Base-by-base conservation (phyloP, 2,888 invertebrate genomes). In the Sphaerophoria rueppellii region DNA sequence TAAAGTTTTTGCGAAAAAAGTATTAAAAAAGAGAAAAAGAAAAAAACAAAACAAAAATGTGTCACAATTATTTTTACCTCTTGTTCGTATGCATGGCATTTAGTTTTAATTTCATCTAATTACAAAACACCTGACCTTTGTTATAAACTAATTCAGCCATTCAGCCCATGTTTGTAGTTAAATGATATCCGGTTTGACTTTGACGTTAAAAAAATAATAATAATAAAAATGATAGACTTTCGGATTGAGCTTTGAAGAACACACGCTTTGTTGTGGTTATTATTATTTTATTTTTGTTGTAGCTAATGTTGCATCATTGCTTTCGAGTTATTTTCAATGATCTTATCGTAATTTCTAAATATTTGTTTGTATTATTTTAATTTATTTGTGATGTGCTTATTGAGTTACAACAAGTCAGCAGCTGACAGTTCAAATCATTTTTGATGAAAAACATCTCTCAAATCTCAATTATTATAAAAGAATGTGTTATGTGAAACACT, bases 101-200 rank as follows among this genome's bases (percentile, higher is more conserved):
- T 57, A 16, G 52, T 48, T 77, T 69, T 12, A 32, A 16, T 63
- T 57, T 72, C 40, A 55, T 73, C 55, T 69, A 69, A 82, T 67
- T 67, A 32, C 54, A 67, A 69, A 73, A 82, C 72, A 82, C 57
- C 46, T 73, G 72, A 78, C 78, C 69, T 70, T 78, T 82, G 78
- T 55, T 61, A 69, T 67, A 14, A n/a, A 40, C 72, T 55, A 55
- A 80, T 74, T 75, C 70, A 75, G 75, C 54, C 63, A 60, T 37
- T 67, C 52, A 67, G 54, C 54, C 54, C 48, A 54, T 74, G 79
- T 70, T 74, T 79, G 79, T 83, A 70, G 79, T 50, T 24, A 24
- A 24, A 24, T 81, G 65, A 67, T 72, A 83, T 83, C 82, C 82
- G 82, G 78, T 67, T 83, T 58, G 74, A 52, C 63, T 78, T 63